These are phyloP conservation scores for Vanacampus margaritifer DNA, from an alignment of 2,113 vertebrate species.

Conservation along the genomic window DNA sequence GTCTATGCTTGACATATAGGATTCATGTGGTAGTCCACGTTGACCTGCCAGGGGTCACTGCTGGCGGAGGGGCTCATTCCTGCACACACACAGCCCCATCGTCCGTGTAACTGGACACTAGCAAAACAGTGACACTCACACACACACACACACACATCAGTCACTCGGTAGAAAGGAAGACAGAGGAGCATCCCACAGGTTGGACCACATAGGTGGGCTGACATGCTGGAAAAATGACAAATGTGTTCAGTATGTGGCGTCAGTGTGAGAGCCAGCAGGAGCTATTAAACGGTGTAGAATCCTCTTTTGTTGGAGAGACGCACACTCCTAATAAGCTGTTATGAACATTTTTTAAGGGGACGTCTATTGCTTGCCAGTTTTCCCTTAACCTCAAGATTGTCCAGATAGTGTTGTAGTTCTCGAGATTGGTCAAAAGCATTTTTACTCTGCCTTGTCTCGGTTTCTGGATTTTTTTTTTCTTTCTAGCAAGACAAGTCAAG, in stretches of 20 bases:
- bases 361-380: background rate
- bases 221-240: constrained; percentile 41
- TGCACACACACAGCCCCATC: constrained; percentile 44
- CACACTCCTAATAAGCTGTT: no score
- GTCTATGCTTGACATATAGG: constrained; percentile 62
- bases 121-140: constrained; percentile 50
- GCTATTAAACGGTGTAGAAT: background rate
- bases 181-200: constrained; percentile 49
- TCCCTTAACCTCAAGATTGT: background rate
- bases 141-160: constrained; percentile 48
- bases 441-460: no score
- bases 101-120: constrained; percentile 63
- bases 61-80: constrained; percentile 58
- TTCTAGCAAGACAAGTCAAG: no score
- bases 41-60: constrained; percentile 66
- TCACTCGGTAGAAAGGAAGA: constrained; percentile 45
- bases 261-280: constrained; percentile 12
- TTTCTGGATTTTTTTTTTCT: no score
- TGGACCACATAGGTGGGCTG: constrained; percentile 54
- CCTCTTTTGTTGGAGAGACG: no score
- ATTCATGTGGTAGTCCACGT: constrained; percentile 66
- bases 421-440: no score
- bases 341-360: no score
- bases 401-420: no score
- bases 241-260: constrained; percentile 28